Evolutionary conservation across 2,113 vertebrate genomes (phyloP), one percentile per base, ranked within the genome.

Genomic region (Python bivittatus): DNA sequence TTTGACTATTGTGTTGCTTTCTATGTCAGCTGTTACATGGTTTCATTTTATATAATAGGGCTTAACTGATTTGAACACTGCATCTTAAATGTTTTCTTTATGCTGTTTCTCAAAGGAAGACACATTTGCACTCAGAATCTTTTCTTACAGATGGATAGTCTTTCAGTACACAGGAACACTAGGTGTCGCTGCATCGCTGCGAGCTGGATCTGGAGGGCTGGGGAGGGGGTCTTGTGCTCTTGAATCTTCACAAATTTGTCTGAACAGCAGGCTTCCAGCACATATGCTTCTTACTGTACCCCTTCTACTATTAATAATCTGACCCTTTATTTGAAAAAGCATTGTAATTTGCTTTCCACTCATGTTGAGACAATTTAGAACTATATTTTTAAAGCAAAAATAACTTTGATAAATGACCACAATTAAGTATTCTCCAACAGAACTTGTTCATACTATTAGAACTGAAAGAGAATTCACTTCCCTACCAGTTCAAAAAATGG

Each of bases 241-340:
- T 38, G 33, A 4, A 64, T 56, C 91, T 93, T 91, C 38, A 23
- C 42, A 72, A 88, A 53, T 87, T 93, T 88, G 54, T 0, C 23
- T n/a, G 86, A 79, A 56, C 57, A 61, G 57, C 25, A 25, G 68
- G 42, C 54, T 60, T 12, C 15, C 60, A 23, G 15, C 85, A 60
- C 56, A 91, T 27, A 17, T 87, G 44, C 88, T 88, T 68, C 85
- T 8, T 84, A 15, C 56, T 27, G 11, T 61, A 84, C n/a, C 42
- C 58, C 12, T 92, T 33, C 86, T 88, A 23, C 54, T 88, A 84
- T 91, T 93, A 52, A 89, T 92, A 92, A 53, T 89, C 38, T 89
- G 87, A 92, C 56, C 54, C 27, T 48, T 58, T 52, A 48, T 84
- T 88, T 27, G 3, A 33, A 88, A 54, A 91, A 64, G 33, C 86